Evolutionary conservation across 2,113 vertebrate genomes (phyloP).

Genomic region (Oncorhynchus gorbuscha): DNA sequence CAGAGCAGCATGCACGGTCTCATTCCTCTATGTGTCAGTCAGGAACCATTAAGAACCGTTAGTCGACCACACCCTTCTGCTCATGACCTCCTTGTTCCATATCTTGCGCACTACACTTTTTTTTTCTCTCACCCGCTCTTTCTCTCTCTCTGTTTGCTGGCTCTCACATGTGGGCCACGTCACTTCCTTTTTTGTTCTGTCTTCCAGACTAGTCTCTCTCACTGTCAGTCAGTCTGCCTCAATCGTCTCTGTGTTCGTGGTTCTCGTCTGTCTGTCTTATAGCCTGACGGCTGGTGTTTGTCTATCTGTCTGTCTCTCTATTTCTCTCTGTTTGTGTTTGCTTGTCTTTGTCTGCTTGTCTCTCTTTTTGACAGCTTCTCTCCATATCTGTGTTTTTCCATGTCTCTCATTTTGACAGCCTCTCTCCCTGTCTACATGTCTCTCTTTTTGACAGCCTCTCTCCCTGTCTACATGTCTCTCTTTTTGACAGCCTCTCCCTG

Average conservation of each 20-base stretch:
- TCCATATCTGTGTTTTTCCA: too few relatives aligned
- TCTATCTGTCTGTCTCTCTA: too few relatives aligned
- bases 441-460: too few relatives aligned
- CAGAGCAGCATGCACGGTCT: constrained; percentile 16
- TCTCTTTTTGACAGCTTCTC: too few relatives aligned
- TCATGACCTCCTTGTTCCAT: constrained; percentile 53
- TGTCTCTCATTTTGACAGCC: too few relatives aligned
- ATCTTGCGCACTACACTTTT: constrained; percentile 4
- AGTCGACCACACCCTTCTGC: constrained; percentile 54
- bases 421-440: too few relatives aligned
- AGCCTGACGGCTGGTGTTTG: background rate
- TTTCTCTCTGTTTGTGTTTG: too few relatives aligned
- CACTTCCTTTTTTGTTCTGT: constrained; percentile 1
- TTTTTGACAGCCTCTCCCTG: too few relatives aligned
- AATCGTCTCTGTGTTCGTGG: background rate
- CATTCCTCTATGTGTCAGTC: constrained; percentile 27
- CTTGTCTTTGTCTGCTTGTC: too few relatives aligned
- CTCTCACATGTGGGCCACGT: constrained; percentile 23
- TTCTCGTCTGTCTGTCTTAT: constrained; percentile 19
- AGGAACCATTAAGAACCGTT: constrained; percentile 30
- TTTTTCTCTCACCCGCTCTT: constrained; percentile 38
- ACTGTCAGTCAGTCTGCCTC: constrained; percentile 12
- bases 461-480: too few relatives aligned
- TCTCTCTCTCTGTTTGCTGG: constrained; percentile 14
- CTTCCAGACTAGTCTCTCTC: constrained; percentile 8